Evolutionary conservation across 2,888 invertebrate genomes (phyloP), one percentile per base, ranked within the genome.

Genomic region (Aricia artaxerxes): DNA sequence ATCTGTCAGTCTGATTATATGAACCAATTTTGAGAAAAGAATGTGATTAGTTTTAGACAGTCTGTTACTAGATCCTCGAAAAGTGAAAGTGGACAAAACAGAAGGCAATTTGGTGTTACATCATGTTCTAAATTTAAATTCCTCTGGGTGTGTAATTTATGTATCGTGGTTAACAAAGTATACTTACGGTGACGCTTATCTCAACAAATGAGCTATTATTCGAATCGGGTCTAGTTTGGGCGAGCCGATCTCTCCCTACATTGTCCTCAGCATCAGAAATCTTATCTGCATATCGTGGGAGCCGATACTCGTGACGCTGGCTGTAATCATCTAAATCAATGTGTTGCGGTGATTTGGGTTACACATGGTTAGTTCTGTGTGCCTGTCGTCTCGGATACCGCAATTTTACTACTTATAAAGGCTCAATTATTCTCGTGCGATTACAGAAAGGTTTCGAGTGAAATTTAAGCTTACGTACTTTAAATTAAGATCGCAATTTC

Each of bases 241-340:
- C 86, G 86, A 85, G 87, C 88, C 88, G 90, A 93, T 93, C 92
- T 92, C 91, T 92, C 89, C 90, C 89, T 82, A 80, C 88, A 92
- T 92, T 93, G 92, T 92, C 89, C 90, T 90, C 91, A 86, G 90
- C 91, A 93, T 93, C 93, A 91, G 90, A 89, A 91, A 92, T 93
- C 92, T 93, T 91, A 92, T 93, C 93, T 87, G 82, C 82, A 84
- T 86, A 93, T 93, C 93, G 93, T 93, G 93, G 89, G 93, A 93
- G 89, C 89, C 85, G 83, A 84, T 86, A 85, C 85, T 87, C 86
- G 85, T 86, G 85, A 84, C 83, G 82, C 81, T 81, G 75, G 79
- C 78, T 82, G 81, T 80, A 81, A 85, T 82, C 85, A 84, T 86
- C 85, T 82, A 83, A 81, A 85, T 85, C 81, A 85, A 84, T 86